phyloP scores from a whole-genome alignment of 2,888 invertebrate genomes.

The Hanleya hanleyi region DNA sequence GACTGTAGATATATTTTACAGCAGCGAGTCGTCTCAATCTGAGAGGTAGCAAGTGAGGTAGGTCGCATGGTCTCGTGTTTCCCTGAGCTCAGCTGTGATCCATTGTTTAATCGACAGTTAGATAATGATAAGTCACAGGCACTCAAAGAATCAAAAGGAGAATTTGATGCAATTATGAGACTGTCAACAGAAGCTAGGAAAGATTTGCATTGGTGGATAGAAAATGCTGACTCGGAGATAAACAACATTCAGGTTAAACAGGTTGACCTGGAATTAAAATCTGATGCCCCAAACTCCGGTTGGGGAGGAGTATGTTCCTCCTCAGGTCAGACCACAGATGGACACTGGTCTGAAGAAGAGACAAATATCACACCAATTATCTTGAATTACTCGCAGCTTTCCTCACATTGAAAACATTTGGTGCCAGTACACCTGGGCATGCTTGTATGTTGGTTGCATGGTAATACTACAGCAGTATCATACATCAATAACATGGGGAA shows the following conservation, averaged over 20 bases:
- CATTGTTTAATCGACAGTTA: slow-evolving; percentile 18
- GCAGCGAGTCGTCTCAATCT: not conserved
- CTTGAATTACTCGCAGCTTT: slow-evolving; percentile 21
- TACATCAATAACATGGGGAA: slow-evolving; percentile 25
- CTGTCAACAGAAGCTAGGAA: not conserved
- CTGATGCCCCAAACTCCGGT: slow-evolving; percentile 9
- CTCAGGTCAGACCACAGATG: not conserved
- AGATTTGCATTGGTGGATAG: too few species aligned
- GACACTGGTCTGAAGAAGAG: slow-evolving; percentile 22
- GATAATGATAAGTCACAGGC: slow-evolving; percentile 22
- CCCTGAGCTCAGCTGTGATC: slow-evolving; percentile 17
- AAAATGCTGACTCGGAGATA: too few species aligned
- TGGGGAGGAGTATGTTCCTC: slow-evolving; percentile 14
- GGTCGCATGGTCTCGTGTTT: too few species aligned
- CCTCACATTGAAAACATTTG: slow-evolving; percentile 19
- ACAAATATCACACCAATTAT: slow-evolving; percentile 15
- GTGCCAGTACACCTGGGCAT: slow-evolving; percentile 7
- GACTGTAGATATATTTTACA: not conserved
- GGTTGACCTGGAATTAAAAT: slow-evolving; percentile 11
- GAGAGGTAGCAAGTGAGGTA: too few species aligned
- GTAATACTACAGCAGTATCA: slow-evolving; percentile 28
- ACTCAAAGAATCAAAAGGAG: too few species aligned
- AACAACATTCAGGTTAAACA: too few species aligned
- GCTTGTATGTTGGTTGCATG: slow-evolving; percentile 19
- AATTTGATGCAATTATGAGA: too few species aligned